Base-by-base conservation (phyloP, 2,888 invertebrate species). In the Selenia dentaria region DNA sequence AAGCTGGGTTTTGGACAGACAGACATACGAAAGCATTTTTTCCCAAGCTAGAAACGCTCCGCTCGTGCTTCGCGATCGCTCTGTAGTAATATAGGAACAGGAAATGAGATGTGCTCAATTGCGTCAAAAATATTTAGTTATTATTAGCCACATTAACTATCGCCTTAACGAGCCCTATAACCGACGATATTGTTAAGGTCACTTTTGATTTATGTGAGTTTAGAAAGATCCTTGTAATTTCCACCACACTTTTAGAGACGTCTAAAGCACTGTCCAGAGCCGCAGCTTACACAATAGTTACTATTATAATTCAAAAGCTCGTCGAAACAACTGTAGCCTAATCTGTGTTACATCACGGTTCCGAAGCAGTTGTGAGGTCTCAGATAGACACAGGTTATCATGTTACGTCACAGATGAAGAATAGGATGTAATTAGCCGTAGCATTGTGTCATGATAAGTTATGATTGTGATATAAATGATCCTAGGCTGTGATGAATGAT, bases 371-470 rank as follows among this genome's bases (percentile, higher is more conserved):
- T 22, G 2, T 22, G 22, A 22, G 8, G 22, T 6, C 8, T 22
- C 22, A 22, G 2, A 22, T 8, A 22, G 22, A 22, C 22, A 25
- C 33, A 12, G 13, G 22, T 22, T 34, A 25, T 37, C 12, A n/a
- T 28, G 41, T 48, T 42, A 48, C 33, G 47, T 42, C 47, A 48
- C 37, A 25, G 31, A 2, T 41, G 14, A 48, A 41, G 37, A 41
- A 48, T 48, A 37, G 41, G 22, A 33, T 12, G 36, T 37, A 42
- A 48, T 48, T 48, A 48, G 28, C 20, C 31, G 35, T 29, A 28
- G 24, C 25, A 40, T 33, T 42, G 29, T 38, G 37, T 25, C 41
- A 37, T 33, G 32, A 36, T 41, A 47, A 33, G 28, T 36, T 37
- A 41, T 33, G 32, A 33, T 32, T 22, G 6, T 22, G 20, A 18